Evolutionary conservation across 2,888 invertebrate species (phyloP).

Genomic region (Fabriciana adippe): DNA sequence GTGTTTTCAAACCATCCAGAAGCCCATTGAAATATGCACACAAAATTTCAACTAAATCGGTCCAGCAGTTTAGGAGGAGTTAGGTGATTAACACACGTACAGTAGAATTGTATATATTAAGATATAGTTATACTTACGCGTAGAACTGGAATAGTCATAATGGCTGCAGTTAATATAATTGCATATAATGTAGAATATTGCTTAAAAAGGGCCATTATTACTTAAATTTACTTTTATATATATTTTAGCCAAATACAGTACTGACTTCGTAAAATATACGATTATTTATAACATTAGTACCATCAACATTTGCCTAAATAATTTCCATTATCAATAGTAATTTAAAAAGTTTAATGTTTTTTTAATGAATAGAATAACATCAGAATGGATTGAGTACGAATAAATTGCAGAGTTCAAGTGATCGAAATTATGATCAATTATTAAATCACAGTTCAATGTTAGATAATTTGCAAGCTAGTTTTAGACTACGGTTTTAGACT

Average conservation of each 20-base stretch:
- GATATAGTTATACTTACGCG: constrained; percentile 28
- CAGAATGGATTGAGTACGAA: background rate
- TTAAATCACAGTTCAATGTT: constrained; percentile 15
- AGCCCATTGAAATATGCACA: too few relatives aligned
- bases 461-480: background rate
- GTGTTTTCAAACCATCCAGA: too few relatives aligned
- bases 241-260: background rate
- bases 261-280: background rate
- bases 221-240: background rate
- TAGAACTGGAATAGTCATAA: constrained; percentile 17
- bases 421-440: constrained; percentile 12
- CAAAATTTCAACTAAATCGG: too few relatives aligned
- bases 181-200: background rate
- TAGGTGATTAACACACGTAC: too few relatives aligned
- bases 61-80: too few relatives aligned
- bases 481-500: background rate
- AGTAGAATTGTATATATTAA: too few relatives aligned
- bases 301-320: background rate
- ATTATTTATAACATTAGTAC: constrained; percentile 10
- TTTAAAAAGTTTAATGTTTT: constrained; percentile 4
- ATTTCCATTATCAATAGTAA: background rate
- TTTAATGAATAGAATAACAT: constrained; percentile 12
- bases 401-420: constrained; percentile 8
- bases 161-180: background rate
- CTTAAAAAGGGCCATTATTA: background rate